phyloP scores from a whole-genome alignment of 2,797 vertebrate genomes.

The Stomatorhinus walkeri region DNA sequence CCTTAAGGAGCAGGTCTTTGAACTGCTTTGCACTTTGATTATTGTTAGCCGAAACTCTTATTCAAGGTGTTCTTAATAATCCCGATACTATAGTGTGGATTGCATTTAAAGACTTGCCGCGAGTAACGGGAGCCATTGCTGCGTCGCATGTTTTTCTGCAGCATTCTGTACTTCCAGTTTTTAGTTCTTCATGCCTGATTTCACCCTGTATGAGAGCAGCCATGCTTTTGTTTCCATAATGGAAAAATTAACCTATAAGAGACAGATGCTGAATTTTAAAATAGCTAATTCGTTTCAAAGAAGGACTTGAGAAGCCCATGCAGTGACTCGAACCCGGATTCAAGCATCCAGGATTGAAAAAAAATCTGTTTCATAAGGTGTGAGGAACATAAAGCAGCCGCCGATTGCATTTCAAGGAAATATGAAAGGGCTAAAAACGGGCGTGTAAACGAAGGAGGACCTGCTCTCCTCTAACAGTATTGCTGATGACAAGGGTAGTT shows the following conservation, averaged over 20 bases:
- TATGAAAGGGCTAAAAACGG: constrained; percentile 18
- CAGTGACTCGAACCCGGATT: not conserved
- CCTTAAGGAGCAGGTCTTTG: not conserved
- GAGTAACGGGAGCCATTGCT: not conserved
- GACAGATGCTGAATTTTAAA: not conserved
- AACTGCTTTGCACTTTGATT: not conserved
- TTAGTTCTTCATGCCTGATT: not conserved
- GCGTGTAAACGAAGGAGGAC: constrained; percentile 8
- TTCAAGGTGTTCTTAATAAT: not conserved
- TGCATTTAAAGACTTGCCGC: not conserved
- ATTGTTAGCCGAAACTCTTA: not conserved
- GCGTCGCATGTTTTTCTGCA: not conserved
- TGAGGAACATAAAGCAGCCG: constrained; percentile 3
- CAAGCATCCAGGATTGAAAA: not conserved
- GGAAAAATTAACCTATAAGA: not conserved
- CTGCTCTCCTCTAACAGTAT: constrained; percentile 1
- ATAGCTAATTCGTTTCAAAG: not conserved
- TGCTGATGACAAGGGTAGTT: not conserved
- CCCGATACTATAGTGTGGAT: not conserved
- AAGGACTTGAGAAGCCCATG: not conserved
- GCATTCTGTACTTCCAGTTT: not conserved
- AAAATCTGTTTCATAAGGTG: constrained; percentile 4
- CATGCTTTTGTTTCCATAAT: not conserved
- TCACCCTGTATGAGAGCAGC: not conserved
- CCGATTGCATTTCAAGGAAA: constrained; percentile 15